Conservation (phyloP, 1,140 invertebrate genomes). For the Drosophila elegans region DNA sequence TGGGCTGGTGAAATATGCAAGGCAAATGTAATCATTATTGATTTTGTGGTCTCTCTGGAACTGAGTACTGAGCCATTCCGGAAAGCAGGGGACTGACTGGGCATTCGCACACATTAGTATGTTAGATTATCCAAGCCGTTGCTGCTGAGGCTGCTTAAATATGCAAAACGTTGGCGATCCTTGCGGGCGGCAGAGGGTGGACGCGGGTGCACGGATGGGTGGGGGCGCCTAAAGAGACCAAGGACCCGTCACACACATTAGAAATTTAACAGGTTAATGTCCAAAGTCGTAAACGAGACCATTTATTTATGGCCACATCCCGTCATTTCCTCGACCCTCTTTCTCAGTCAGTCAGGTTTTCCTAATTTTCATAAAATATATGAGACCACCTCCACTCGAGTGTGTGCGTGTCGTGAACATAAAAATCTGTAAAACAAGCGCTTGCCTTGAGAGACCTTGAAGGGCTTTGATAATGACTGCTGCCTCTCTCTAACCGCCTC, state of each 20-base stretch:
- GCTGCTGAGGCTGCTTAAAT: constrained; percentile 74
- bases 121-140: constrained; percentile 72
- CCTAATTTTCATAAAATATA: constrained; percentile 74
- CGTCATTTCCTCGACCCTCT: constrained; percentile 32
- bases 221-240: constrained; percentile 35
- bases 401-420: constrained; percentile 64
- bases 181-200: not conserved
- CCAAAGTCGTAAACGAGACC: constrained; percentile 83
- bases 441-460: constrained; percentile 62
- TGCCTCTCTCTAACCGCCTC: constrained; percentile 23
- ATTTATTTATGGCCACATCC: constrained; percentile 80
- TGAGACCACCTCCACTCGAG: constrained; percentile 11
- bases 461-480: constrained; percentile 77
- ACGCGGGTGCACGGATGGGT: not conserved
- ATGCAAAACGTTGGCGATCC: constrained; percentile 75
- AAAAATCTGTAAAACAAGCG: constrained; percentile 67
- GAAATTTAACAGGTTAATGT: constrained; percentile 84
- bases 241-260: constrained; percentile 73
- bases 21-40: constrained; percentile 83
- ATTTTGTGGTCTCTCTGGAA: constrained; percentile 73
- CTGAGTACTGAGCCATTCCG: constrained; percentile 5
- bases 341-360: constrained; percentile 21
- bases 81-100: constrained; percentile 4
- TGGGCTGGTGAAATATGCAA: constrained; percentile 78
- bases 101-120: constrained; percentile 73